Base-by-base conservation (phyloP, 2,113 vertebrate species). In the Corydoras maculifer region DNA sequence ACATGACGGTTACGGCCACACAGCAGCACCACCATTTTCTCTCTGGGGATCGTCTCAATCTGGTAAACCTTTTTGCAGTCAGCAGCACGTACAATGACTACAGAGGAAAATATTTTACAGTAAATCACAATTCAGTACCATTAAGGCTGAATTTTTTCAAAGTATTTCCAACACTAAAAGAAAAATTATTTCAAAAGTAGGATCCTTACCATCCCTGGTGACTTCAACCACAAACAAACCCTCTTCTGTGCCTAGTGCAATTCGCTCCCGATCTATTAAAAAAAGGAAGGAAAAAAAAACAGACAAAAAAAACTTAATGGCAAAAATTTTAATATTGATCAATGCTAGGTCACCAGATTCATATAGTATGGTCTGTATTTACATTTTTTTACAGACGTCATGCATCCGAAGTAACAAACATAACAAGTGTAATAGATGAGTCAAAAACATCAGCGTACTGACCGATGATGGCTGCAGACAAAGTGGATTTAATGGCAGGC, bases 51-150 rank as follows among this genome's bases (percentile, higher is more conserved):
- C 13, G 93, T 85, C 72, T 96, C 95, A 0, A 99, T 93, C 90
- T 98, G 97, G 78, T 91, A 82, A n/a, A 98, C 92, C 68, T 93
- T 98, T 88, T 98, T 98, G 78, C 92, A 94, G 90, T 98, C 97
- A 1, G 92, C 89, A 3, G 93, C 97, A 0, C 97, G 90, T 25
- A 99, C 91, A 3, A 98, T 98, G 79, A 99, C 97, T 99, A 53
- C 10, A 13, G 31, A 15, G 53, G 5, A n/a, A 53, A 3, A 2
- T 35, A 6, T 51, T 5, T 3, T 14, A 30, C 9, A 30, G 9
- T 10, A 15, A 51, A 51, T 25, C 18, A 25, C 18, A 25, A 25
- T 25, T 25, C 18, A 25, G 18, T 25, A 25, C 2, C 18, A 25
- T 25, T 25, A 25, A 25, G 18, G 18, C 18, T 25, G 2, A 25